phyloP scores from a whole-genome alignment of 2,113 vertebrate genomes.

The Thomomys bottae region DNA sequence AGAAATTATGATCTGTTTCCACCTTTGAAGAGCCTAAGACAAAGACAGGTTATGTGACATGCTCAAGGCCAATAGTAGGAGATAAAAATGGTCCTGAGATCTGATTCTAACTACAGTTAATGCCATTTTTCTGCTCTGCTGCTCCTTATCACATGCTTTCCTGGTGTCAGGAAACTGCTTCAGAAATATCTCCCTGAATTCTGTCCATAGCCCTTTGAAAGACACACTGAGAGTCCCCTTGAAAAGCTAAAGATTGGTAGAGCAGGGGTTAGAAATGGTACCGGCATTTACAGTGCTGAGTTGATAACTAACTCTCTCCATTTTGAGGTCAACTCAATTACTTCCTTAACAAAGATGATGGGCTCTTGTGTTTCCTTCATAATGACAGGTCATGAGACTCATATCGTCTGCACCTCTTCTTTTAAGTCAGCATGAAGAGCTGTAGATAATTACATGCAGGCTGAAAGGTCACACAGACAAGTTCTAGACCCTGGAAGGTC shows the following conservation, averaged over 20 bases:
- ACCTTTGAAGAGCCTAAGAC: not conserved
- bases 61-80: not conserved
- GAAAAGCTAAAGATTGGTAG: slow-evolving; percentile 8
- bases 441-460: not conserved
- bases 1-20: not conserved
- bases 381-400: slow-evolving; percentile 13
- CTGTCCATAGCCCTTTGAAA: not conserved
- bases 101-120: not conserved
- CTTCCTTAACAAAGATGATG: not conserved
- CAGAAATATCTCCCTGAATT: not conserved
- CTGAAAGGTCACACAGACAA: slow-evolving; percentile 22
- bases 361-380: slow-evolving; percentile 7
- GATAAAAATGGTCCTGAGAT: not conserved
- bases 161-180: not conserved
- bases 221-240: not conserved
- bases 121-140: not conserved
- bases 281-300: slow-evolving; percentile 1
- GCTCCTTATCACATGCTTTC: not conserved
- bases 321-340: slow-evolving; percentile 43
- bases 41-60: not conserved
- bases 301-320: slow-evolving; percentile 26
- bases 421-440: not conserved
- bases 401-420: not conserved
- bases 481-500: slow-evolving; percentile 20
- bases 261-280: not conserved